Base-by-base conservation (phyloP, 2,113 vertebrate genomes). In the Tautogolabrus adspersus region DNA sequence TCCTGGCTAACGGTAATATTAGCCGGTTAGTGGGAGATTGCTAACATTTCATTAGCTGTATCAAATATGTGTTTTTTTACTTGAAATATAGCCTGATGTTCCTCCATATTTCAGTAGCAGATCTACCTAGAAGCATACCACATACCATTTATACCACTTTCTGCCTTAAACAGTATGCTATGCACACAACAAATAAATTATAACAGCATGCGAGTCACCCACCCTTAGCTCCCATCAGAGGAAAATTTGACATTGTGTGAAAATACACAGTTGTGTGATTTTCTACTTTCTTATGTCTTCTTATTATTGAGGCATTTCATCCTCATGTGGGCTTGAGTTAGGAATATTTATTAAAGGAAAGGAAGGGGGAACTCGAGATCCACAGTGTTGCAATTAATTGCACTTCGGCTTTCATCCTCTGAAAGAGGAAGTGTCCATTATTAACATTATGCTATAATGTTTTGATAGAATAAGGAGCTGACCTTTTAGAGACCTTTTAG, bases 381-480 rank as follows among this genome's bases (percentile, higher is more conserved):
- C 16, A 19, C 0, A 5, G 23, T 37, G 58, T 30, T 44, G 15
- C 8, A 44, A 51, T 49, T 34, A 54, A 69, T 18, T 26, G 55
- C 55, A 61, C 47, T 60, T 30, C 8, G 23, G 1, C 11, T 49
- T 61, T 19, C 44, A 56, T 52, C 21, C 6, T 38, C 23, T 59
- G 52, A 58, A 19, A 69, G 47, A 61, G 3, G 19, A n/a, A 44
- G 10, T 1, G 15, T 16, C 68, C 63, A 59, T 73, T 77, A 26
- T n/a, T 40, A 52, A 21, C 21, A 16, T 15, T 1, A 65, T 18
- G 7, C 9, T 49, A 1, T 1, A 7, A 8, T 10, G n/a, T 21
- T 37, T 9, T 44, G 10, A 37, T 66, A 26, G 11, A 11, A 19
- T 13, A 21, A 51, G 22, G 5, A 55, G 8, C n/a, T 8, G 51